Evolutionary conservation across 2,797 vertebrate genomes (phyloP).

Genomic region (Hippopotamyrus pictus): DNA sequence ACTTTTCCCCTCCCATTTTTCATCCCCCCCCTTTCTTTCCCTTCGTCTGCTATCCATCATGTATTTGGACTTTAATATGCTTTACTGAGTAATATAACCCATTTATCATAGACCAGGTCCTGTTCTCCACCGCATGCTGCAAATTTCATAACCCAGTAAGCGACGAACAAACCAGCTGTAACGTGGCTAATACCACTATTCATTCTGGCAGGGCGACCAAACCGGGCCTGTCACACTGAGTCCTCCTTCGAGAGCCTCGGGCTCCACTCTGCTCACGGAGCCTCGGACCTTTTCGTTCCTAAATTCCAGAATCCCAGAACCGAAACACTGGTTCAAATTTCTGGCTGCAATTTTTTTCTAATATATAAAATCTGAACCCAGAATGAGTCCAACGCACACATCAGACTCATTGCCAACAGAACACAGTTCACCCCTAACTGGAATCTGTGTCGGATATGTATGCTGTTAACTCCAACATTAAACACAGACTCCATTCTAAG

Average conservation of each 20-base stretch:
- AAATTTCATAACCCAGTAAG: constrained; percentile 59
- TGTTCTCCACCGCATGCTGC: constrained; percentile 45
- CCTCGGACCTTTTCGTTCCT: constrained; percentile 29
- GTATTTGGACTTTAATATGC: constrained; percentile 62
- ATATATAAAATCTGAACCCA: neutral
- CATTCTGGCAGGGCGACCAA: constrained; percentile 43
- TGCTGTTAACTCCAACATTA: neutral
- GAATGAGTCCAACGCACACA: neutral
- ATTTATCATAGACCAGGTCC: constrained; percentile 59
- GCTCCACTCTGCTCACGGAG: constrained; percentile 34
- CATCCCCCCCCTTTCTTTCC: constrained; percentile 42
- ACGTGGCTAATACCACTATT: constrained; percentile 57
- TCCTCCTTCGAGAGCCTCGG: constrained; percentile 26
- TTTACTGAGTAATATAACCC: constrained; percentile 52
- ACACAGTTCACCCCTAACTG: neutral
- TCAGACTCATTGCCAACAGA: neutral
- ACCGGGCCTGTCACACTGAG: constrained; percentile 41
- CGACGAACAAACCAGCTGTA: constrained; percentile 40
- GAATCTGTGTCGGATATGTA: neutral
- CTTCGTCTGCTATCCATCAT: constrained; percentile 51
- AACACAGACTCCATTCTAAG: neutral
- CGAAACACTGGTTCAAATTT: neutral
- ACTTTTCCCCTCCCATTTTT: constrained; percentile 67
- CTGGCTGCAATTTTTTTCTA: neutral
- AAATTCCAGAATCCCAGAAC: constrained; percentile 36